Evolutionary conservation across 2,113 vertebrate genomes (phyloP).

Genomic region (Ceuthmochares aereus): DNA sequence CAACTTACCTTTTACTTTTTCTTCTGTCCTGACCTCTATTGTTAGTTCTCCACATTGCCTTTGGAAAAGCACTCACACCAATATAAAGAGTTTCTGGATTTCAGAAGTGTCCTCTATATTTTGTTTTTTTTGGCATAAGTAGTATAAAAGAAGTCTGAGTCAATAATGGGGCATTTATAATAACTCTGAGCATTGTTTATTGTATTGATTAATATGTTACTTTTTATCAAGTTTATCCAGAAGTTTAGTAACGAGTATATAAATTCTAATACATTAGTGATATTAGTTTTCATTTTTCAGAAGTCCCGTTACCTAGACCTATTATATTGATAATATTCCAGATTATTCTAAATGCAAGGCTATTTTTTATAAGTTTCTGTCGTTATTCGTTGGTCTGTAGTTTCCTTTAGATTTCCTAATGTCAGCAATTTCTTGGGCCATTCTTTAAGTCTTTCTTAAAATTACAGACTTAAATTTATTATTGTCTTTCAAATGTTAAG

Average conservation of each 20-base stretch:
- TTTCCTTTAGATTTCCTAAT: not conserved
- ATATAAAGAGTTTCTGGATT: not conserved
- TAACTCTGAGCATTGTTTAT: not conserved
- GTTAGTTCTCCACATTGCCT: not conserved
- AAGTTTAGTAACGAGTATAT: not conserved
- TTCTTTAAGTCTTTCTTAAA: not conserved
- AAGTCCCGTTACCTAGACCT: not conserved
- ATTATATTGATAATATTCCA: not conserved
- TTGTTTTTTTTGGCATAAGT: not conserved
- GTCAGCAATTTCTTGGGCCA: not conserved
- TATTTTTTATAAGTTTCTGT: not conserved
- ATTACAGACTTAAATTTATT: not conserved
- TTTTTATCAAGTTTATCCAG: not conserved
- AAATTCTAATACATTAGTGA: not conserved
- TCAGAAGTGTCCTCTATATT: not conserved
- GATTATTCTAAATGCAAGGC: not conserved
- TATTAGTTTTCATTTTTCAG: not conserved
- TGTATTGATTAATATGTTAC: not conserved
- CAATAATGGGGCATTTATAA: not conserved
- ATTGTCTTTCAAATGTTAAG: not conserved
- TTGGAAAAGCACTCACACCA: not conserved
- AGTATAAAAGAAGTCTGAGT: not conserved
- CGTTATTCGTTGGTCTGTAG: not conserved
- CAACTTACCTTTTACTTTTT: not conserved
- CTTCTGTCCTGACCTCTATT: not conserved